Percentiles rank a stretch among this genome's conserved stretches.
Evolutionary conservation across 2,888 invertebrate genomes (phyloP).

Genomic region (Adela reaumurella): DNA sequence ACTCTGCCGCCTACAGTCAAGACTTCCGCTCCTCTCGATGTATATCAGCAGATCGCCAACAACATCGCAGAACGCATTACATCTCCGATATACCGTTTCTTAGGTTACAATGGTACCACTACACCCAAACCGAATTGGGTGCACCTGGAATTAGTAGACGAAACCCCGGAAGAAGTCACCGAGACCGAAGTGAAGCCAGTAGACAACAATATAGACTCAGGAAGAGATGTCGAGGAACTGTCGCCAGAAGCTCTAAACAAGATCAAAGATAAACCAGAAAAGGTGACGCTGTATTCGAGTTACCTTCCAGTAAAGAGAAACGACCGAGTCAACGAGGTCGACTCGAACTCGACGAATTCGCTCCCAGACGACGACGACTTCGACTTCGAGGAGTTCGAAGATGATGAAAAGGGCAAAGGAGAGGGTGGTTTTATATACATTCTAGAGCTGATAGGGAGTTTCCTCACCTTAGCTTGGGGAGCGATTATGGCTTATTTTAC

Average conservation of each 20-base stretch:
- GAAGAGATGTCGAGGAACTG: conserved; percentile 36
- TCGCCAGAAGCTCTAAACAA: conserved; percentile 26
- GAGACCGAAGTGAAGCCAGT: conserved; percentile 20
- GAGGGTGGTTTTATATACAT: conserved; percentile 26
- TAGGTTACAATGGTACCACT: conserved; percentile 10
- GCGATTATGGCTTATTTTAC: conserved; percentile 26
- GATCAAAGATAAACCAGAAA: conserved; percentile 35
- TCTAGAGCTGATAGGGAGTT: conserved; percentile 31
- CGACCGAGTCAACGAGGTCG: conserved; percentile 11
- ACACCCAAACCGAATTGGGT: conserved; percentile 18
- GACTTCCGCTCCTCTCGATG: conserved; percentile 20
- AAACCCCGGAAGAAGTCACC: conserved; percentile 17
- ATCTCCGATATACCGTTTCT: conserved; percentile 39
- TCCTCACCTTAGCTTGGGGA: conserved; percentile 32
- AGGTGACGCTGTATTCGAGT: conserved; percentile 28
- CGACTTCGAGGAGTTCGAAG: conserved; percentile 14
- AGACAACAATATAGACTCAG: conserved; percentile 24
- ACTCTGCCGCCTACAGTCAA: conserved; percentile 23
- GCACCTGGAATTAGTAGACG: conserved; percentile 29
- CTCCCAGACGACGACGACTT: conserved; percentile 11
- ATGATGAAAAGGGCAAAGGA: conserved; percentile 16
- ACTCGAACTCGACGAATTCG: not conserved
- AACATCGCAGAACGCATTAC: conserved; percentile 43
- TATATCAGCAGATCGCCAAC: conserved; percentile 43
- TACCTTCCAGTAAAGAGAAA: conserved; percentile 22